A percentile compares a stretch with the other conserved stretches of the same genome.
phyloP scores from a whole-genome alignment of 2,113 vertebrate species.

The Meriones unguiculatus region DNA sequence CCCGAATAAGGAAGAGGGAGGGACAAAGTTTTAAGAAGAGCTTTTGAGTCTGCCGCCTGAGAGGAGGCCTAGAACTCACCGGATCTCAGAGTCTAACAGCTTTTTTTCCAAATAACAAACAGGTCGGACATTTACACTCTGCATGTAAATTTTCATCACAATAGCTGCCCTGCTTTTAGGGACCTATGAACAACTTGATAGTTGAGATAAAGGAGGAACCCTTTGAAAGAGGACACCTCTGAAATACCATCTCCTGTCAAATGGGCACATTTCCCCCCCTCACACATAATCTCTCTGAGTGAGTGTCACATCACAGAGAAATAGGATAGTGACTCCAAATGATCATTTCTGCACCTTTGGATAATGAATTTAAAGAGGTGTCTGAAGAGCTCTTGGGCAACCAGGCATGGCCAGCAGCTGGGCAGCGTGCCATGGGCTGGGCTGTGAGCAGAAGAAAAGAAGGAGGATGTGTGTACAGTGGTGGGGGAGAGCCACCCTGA shows the following conservation, averaged over 20 bases:
- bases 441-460: background rate
- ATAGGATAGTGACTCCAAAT: constrained; percentile 69
- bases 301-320: constrained; percentile 14
- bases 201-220: background rate
- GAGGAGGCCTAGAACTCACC: constrained; percentile 74
- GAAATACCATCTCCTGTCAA: constrained; percentile 73
- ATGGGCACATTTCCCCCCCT: background rate
- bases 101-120: constrained; percentile 76
- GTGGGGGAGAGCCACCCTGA: background rate
- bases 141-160: constrained; percentile 72
- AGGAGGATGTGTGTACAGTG: background rate
- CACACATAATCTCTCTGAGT: background rate
- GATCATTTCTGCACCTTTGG: constrained; percentile 61
- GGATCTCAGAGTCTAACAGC: constrained; percentile 73
- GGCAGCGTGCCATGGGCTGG: background rate
- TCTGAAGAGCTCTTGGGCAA: constrained; percentile 7
- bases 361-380: constrained; percentile 66
- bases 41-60: constrained; percentile 70
- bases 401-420: constrained; percentile 31
- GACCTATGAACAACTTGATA: constrained; percentile 58
- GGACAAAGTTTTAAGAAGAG: constrained; percentile 69
- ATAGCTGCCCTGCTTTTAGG: constrained; percentile 69
- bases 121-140: constrained; percentile 76
- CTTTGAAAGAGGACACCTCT: constrained; percentile 77
- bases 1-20: constrained; percentile 78